Evolutionary conservation across 1,140 invertebrate species (phyloP).

Genomic region (Ruditapes philippinarum): DNA sequence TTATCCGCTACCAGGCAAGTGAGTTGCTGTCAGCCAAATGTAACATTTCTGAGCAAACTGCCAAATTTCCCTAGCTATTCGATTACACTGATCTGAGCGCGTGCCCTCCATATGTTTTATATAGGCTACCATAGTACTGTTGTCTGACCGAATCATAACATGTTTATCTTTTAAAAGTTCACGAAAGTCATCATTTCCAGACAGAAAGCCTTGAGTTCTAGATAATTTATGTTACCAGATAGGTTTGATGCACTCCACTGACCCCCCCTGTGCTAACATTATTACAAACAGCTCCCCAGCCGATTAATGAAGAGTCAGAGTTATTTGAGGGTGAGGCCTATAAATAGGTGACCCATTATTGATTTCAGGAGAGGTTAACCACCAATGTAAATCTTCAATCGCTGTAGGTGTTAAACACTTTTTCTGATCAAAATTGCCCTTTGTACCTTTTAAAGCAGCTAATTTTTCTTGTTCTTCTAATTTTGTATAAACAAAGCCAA

Average conservation of each 20-base stretch:
- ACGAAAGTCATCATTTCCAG: neutral
- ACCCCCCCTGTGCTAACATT: constrained; percentile 25
- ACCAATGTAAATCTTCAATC: neutral
- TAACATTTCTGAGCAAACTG: neutral
- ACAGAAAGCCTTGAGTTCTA: neutral
- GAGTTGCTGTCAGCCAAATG: neutral
- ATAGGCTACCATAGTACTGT: constrained; percentile 9
- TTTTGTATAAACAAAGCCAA: neutral
- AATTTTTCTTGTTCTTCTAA: neutral
- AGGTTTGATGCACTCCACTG: neutral
- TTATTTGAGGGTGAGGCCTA: constrained; percentile 7
- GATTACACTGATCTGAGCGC: neutral
- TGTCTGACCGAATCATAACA: constrained; percentile 6
- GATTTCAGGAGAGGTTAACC: neutral
- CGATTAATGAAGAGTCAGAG: constrained; percentile 23
- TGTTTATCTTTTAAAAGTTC: constrained; percentile 27
- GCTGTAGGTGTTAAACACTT: neutral
- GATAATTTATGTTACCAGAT: too few species aligned
- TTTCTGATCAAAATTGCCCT: too few species aligned
- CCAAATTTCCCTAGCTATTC: neutral
- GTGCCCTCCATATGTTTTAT: constrained; percentile 10
- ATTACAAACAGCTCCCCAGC: constrained; percentile 32
- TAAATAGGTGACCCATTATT: neutral
- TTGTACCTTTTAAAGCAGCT: too few species aligned
- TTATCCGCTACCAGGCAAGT: constrained; percentile 6